Evolutionary conservation across 1,140 invertebrate genomes (phyloP).

Genomic region (Eufriesea mexicana): DNA sequence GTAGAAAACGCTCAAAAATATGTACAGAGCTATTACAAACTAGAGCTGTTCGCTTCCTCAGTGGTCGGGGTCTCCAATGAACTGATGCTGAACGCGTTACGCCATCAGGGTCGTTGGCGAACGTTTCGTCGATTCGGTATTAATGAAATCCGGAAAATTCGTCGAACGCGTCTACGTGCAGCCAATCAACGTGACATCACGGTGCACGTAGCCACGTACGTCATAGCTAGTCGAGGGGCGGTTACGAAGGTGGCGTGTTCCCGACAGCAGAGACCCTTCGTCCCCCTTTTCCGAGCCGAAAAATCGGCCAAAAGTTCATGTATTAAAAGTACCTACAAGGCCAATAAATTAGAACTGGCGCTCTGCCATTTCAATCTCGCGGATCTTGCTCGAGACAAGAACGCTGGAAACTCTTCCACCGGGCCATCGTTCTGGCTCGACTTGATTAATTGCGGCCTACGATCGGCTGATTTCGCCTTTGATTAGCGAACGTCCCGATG

Average conservation of each 20-base stretch:
- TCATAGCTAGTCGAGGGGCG: too few relatives aligned
- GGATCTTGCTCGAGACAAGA: constrained; percentile 75
- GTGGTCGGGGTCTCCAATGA: too few relatives aligned
- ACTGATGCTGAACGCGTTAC: neutral
- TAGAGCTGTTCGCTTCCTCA: too few relatives aligned
- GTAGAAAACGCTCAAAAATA: too few relatives aligned
- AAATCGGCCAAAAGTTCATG: constrained; percentile 75
- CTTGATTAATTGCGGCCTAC: constrained; percentile 60
- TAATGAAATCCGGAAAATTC: neutral
- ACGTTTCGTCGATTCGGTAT: too few relatives aligned
- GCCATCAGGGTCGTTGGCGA: too few relatives aligned
- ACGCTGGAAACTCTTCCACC: constrained; percentile 60
- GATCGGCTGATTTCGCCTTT: constrained; percentile 18
- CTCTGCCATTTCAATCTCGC: constrained; percentile 80
- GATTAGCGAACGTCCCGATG: too few relatives aligned
- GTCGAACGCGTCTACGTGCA: neutral
- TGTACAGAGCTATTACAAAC: too few relatives aligned
- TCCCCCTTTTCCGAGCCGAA: constrained; percentile 49
- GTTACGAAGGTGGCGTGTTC: too few relatives aligned
- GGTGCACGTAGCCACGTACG: neutral
- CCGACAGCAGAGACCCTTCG: constrained; percentile 26
- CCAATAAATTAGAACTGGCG: constrained; percentile 80
- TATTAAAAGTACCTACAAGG: constrained; percentile 75
- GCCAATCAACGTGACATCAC: neutral
- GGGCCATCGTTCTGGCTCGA: constrained; percentile 54